These are phyloP conservation scores for Leptinotarsa defecta DNA, from an alignment of 1,140 invertebrate species.

Conservation along the genomic window DNA sequence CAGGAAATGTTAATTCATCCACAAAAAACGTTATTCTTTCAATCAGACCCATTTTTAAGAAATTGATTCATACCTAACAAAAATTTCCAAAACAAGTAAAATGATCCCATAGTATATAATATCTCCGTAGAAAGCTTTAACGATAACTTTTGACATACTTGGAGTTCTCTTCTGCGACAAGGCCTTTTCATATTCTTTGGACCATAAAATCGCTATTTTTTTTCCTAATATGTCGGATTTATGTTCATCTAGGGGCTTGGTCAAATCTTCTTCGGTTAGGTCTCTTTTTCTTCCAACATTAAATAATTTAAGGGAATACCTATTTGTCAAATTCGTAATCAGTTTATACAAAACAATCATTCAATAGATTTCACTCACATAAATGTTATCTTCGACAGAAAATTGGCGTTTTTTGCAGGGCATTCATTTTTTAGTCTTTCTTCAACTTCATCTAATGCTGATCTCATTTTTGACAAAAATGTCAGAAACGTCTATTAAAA, in stretches of 20 bases:
- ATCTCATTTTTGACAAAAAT: conserved; percentile 10
- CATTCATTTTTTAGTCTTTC: conserved; percentile 48
- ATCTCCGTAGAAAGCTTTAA: conserved; percentile 53
- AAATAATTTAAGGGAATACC: conserved; percentile 54
- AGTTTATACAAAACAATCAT: conserved; percentile 16
- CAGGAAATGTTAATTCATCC: too few relatives aligned
- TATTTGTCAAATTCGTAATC: conserved; percentile 33
- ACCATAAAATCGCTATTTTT: conserved; percentile 45
- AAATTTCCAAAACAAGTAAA: conserved; percentile 53
- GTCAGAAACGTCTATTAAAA: too few relatives aligned
- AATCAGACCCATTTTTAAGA: too few relatives aligned
- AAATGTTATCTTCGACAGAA: conserved; percentile 60
- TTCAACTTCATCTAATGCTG: background rate
- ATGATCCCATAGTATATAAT: conserved; percentile 52
- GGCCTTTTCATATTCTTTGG: conserved; percentile 40
- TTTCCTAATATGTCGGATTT: conserved; percentile 45
- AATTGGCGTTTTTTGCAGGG: conserved; percentile 58
- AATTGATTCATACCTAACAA: conserved; percentile 31
- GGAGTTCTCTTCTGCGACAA: conserved; percentile 43
- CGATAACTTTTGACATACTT: conserved; percentile 53
- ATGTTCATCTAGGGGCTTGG: conserved; percentile 44
- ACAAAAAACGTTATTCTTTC: too few relatives aligned
- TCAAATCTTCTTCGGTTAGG: conserved; percentile 45
- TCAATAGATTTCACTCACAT: conserved; percentile 51
- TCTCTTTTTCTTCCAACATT: conserved; percentile 42